These are phyloP conservation scores for Odontophorus gujanensis DNA, from an alignment of 2,113 vertebrate species.

Conservation along the genomic window DNA sequence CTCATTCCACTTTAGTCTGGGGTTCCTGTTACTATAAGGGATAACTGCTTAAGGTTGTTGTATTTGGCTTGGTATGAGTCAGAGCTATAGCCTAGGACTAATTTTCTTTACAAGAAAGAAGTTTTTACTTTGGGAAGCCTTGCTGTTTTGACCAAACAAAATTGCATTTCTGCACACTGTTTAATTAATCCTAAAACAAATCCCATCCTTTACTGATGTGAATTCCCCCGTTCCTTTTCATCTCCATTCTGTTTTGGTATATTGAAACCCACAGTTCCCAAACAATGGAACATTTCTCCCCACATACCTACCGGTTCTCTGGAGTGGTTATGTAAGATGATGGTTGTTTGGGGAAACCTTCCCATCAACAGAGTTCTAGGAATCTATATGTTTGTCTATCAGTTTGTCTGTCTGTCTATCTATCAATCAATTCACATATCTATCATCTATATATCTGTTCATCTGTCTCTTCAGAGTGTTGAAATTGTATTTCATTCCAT, in stretches of 20 bases:
- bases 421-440: not conserved
- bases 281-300: not conserved
- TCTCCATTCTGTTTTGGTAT: not conserved
- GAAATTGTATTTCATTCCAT: not conserved
- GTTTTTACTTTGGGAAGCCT: constrained; percentile 10
- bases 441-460: too few relatives aligned
- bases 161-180: not conserved
- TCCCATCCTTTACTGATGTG: not conserved
- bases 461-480: not conserved
- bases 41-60: not conserved
- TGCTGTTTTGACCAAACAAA: constrained; percentile 13
- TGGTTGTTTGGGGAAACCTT: not conserved
- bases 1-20: not conserved
- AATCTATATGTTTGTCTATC: not conserved
- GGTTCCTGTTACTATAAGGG: not conserved
- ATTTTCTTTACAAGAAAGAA: constrained; percentile 32
- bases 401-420: too few relatives aligned
- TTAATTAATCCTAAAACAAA: constrained; percentile 8
- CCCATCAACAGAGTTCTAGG: not conserved
- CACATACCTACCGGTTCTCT: not conserved
- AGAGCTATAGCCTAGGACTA: not conserved
- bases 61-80: not conserved
- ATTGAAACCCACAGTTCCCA: not conserved
- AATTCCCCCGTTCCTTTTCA: constrained; percentile 40
- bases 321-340: not conserved